phyloP scores from a whole-genome alignment of 2,113 vertebrate species.

The Seriola quinqueradiata region DNA sequence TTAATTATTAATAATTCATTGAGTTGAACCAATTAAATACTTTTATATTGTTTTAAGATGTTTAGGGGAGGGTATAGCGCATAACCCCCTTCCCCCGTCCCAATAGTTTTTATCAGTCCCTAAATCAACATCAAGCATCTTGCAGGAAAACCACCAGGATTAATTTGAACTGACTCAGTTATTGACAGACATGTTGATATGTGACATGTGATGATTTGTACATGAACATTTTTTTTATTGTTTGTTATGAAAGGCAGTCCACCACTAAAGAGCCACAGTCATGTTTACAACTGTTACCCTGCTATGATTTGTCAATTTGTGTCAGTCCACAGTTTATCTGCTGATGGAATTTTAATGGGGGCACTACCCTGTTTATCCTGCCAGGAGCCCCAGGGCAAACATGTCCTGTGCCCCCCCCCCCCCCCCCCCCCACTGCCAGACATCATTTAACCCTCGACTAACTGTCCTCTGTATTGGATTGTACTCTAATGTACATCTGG shows the following conservation, averaged over 20 bases:
- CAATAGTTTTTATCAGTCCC: conserved; percentile 1
- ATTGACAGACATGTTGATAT: conserved; percentile 23
- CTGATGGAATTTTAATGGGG: conserved; percentile 67
- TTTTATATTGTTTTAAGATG: background rate
- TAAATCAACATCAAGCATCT: conserved; percentile 19
- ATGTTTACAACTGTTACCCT: conserved; percentile 37
- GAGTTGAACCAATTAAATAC: background rate
- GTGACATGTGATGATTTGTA: conserved; percentile 1
- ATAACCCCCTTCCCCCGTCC: too few relatives aligned
- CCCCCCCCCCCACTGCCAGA: conserved; percentile 22
- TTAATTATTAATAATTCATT: background rate
- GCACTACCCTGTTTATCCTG: conserved; percentile 58
- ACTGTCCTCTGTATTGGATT: conserved; percentile 56
- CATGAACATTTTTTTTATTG: background rate
- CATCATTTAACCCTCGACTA: conserved; percentile 61
- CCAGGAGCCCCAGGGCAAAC: conserved; percentile 45
- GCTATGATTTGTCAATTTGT: conserved; percentile 51
- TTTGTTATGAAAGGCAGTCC: conserved; percentile 34
- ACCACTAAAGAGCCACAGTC: conserved; percentile 17
- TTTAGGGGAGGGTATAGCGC: background rate
- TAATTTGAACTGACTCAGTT: conserved; percentile 33
- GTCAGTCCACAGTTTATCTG: conserved; percentile 62
- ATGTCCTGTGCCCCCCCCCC: conserved; percentile 5
- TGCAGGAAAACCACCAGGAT: background rate
- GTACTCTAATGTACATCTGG: conserved; percentile 44